These are phyloP conservation scores for Drepana arcuata DNA, from an alignment of 1,140 invertebrate species.

Conservation along the genomic window DNA sequence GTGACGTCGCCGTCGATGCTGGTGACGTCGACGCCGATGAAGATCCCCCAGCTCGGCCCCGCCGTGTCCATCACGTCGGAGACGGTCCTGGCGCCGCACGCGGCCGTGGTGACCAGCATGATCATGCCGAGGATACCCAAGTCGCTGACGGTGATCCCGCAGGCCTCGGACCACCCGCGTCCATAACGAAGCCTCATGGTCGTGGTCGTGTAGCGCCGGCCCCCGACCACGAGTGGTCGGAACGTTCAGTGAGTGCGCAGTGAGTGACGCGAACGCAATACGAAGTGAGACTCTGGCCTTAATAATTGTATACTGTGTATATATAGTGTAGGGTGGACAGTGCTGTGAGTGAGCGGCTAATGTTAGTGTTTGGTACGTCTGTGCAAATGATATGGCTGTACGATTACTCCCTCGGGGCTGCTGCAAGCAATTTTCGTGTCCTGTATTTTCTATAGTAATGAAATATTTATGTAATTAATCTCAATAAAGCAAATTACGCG, in stretches of 20 bases:
- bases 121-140: conserved; percentile 82
- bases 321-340: conserved; percentile 47
- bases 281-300: conserved; percentile 60
- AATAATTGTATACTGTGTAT: conserved; percentile 59
- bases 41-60: conserved; percentile 35
- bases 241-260: not conserved
- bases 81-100: conserved; percentile 15
- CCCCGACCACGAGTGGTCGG: conserved; percentile 2
- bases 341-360: conserved; percentile 39
- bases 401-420: too few species aligned
- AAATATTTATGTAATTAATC: too few species aligned
- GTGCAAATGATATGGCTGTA: conserved; percentile 62
- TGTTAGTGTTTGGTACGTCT: conserved; percentile 6
- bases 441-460: too few species aligned
- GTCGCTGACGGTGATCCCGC: conserved; percentile 73
- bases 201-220: conserved; percentile 38
- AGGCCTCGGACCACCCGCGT: conserved; percentile 18
- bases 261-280: not conserved
- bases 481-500: too few species aligned
- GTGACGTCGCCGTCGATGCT: conserved; percentile 29
- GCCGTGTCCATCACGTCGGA: conserved; percentile 41
- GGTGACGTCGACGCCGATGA: conserved; percentile 32
- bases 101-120: conserved; percentile 24
- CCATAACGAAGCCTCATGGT: conserved; percentile 54
- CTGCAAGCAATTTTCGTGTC: too few species aligned